Evolutionary conservation across 2,888 invertebrate species (phyloP).

Genomic region (Lasioglossum malachurum): DNA sequence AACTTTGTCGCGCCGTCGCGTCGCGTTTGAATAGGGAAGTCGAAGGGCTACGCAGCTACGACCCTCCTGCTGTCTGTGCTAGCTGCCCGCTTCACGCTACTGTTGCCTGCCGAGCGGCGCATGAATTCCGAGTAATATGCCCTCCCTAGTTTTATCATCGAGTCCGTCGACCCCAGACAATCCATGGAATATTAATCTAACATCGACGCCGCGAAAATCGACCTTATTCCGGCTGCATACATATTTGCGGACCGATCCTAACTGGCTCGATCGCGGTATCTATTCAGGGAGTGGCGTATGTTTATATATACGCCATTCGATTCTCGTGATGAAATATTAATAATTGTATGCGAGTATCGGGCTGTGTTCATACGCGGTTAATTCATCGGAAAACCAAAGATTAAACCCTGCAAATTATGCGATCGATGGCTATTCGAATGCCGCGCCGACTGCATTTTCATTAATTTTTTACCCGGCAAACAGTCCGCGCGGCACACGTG

Average conservation of each 20-base stretch:
- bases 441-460: too few species aligned
- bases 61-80: conserved; percentile 13
- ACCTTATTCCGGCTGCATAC: conserved; percentile 45
- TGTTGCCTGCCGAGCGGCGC: conserved; percentile 14
- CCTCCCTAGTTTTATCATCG: conserved; percentile 47
- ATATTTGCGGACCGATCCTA: conserved; percentile 5
- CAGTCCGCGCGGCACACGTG: background rate
- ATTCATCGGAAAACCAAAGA: background rate
- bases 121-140: conserved; percentile 47
- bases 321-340: background rate
- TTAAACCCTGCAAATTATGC: conserved; percentile 6
- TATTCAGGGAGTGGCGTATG: background rate
- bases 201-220: conserved; percentile 67
- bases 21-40: conserved; percentile 13
- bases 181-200: conserved; percentile 68
- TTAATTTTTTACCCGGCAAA: too few species aligned
- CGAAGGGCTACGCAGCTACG: conserved; percentile 11
- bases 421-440: background rate
- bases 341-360: background rate
- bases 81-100: background rate
- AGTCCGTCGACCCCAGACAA: conserved; percentile 60
- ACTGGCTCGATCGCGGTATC: background rate
- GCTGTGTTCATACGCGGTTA: background rate
- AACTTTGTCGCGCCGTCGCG: conserved; percentile 14
- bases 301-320: background rate